Base-by-base conservation (phyloP, 1,140 invertebrate genomes). In the Drosophila rhopaloa region DNA sequence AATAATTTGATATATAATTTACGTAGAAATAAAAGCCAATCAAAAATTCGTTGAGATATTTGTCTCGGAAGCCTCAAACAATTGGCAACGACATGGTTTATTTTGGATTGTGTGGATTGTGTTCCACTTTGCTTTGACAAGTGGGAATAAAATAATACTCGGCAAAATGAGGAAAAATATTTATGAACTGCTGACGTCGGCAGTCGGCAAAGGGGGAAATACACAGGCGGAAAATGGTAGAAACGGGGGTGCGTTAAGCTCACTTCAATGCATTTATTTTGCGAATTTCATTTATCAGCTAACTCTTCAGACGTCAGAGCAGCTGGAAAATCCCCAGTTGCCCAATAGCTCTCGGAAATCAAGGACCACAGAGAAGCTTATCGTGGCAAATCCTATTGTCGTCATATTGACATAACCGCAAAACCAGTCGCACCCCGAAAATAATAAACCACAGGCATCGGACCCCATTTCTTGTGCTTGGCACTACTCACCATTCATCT, bases 351-450 rank as follows among this genome's bases (percentile, higher is more conserved):
- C 75, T 56, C 48, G 40, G 54, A 62, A 80, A 84, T 74, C 81
- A 81, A 78, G 81, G 82, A 71, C 74, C 79, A 73, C 55, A 54
- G 62, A 68, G 81, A 62, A 83, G 83, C 83, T 86, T 86, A 86
- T 79, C 76, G 83, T 70, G 63, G 76, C 76, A 86, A 86, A 86
- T 86, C 83, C 83, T 86, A 86, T 86, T 86, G 83, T 86, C 83
- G 83, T 89, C 83, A 83, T 86, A 86, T 86, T 86, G 83, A 88
- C 83, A 86, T 83, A 88, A 88, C 83, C 83, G 83, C 79, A 71
- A 43, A 71, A 43, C 51, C 68, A 58, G 58, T 66, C 66, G 66
- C 68, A 86, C 74, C 75, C 71, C 53, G 50, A 76, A 59, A 59
- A 58, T 76, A 76, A 67, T 66, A 73, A 79, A 58, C 38, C 57